Percentiles rank a stretch among this genome's conserved stretches.
phyloP scores from a whole-genome alignment of 2,888 invertebrate species.

The Trachelus tabidus region DNA sequence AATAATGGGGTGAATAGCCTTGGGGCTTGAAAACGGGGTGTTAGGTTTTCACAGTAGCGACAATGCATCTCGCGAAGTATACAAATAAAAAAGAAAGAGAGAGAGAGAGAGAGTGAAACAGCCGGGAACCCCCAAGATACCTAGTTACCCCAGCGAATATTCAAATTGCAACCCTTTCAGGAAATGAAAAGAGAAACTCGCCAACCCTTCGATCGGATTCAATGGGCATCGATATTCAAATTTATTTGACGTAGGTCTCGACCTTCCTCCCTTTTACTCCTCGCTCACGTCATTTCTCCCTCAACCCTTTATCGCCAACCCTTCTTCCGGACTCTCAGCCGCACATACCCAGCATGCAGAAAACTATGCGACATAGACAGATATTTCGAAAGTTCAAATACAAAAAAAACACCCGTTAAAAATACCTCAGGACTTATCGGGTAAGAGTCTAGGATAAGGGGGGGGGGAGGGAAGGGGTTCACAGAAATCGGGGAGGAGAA shows the following conservation, averaged over 20 bases:
- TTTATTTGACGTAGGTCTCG: slow-evolving; percentile 62
- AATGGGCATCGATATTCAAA: slow-evolving; percentile 67
- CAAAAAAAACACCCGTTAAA: slow-evolving; percentile 30
- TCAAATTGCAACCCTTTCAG: slow-evolving; percentile 64
- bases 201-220: slow-evolving; percentile 65
- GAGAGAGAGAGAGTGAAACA: slow-evolving; percentile 25
- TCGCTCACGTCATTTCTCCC: slow-evolving; percentile 30
- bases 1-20: slow-evolving; percentile 63
- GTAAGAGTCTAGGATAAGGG: not conserved
- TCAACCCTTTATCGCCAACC: slow-evolving; percentile 21
- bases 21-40: slow-evolving; percentile 60
- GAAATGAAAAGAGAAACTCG: slow-evolving; percentile 49
- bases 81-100: slow-evolving; percentile 56
- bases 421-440: not conserved
- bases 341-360: not conserved
- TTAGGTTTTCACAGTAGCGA: slow-evolving; percentile 58
- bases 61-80: slow-evolving; percentile 60
- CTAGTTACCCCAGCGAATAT: slow-evolving; percentile 65
- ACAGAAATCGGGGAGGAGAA: slow-evolving; percentile 4
- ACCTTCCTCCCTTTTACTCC: slow-evolving; percentile 30
- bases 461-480: no score
- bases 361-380: not conserved
- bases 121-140: slow-evolving; percentile 53
- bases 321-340: not conserved
- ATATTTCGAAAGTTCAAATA: not conserved